A percentile compares a stretch with the other conserved stretches of the same genome.
Evolutionary conservation across 1,140 invertebrate species (phyloP).

Genomic region (Polypedilum vanderplanki): DNA sequence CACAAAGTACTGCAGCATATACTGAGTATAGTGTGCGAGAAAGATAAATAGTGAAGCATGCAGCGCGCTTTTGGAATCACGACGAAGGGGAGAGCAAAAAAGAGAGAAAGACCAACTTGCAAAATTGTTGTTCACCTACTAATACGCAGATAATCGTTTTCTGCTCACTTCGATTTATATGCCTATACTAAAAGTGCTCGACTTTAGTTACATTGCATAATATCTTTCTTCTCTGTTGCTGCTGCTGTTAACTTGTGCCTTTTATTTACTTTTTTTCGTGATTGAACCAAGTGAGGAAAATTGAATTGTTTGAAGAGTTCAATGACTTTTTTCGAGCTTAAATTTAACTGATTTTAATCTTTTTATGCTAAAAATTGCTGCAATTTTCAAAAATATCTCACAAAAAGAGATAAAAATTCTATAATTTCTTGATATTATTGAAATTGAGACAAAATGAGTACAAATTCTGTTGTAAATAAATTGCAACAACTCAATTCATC

Average conservation of each 20-base stretch:
- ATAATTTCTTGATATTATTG: no score
- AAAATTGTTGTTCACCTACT: conserved; percentile 24
- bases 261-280: background rate
- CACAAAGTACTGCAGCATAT: background rate
- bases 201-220: conserved; percentile 3
- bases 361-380: no score
- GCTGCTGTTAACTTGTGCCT: background rate
- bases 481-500: background rate
- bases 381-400: no score
- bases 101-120: background rate
- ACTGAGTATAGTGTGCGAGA: background rate
- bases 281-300: background rate
- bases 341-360: no score
- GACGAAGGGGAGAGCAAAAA: background rate
- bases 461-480: no score
- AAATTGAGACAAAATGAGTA: background rate
- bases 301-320: background rate
- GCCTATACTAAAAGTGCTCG: background rate
- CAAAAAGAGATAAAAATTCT: no score
- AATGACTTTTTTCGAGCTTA: background rate
- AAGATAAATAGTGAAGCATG: background rate
- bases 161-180: background rate
- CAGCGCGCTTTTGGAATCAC: background rate
- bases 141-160: conserved; percentile 27
- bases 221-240: background rate